These are phyloP conservation scores for Apis dorsata DNA, from an alignment of 1,140 invertebrate genomes.

Conservation along the genomic window DNA sequence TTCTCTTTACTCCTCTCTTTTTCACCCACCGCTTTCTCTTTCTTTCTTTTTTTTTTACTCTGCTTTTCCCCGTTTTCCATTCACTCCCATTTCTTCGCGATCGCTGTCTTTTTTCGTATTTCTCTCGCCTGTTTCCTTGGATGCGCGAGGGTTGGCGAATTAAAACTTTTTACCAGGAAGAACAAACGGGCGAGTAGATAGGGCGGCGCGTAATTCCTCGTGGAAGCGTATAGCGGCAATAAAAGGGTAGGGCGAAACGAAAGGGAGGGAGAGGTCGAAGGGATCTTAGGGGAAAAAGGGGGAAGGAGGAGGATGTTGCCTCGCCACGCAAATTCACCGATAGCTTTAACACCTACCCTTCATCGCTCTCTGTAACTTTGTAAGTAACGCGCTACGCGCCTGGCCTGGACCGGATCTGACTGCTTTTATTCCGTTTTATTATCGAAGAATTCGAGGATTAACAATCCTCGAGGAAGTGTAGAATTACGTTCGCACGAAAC, in stretches of 20 bases:
- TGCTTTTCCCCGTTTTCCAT: not conserved
- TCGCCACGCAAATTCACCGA: conserved; percentile 12
- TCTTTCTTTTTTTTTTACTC: not conserved
- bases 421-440: no score
- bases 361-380: not conserved
- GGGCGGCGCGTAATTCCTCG: conserved; percentile 48
- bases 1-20: not conserved
- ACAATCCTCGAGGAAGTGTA: no score
- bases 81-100: not conserved
- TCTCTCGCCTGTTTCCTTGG: not conserved
- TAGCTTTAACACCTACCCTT: conserved; percentile 26
- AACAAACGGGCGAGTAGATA: conserved; percentile 39
- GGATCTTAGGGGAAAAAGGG: not conserved
- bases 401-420: not conserved
- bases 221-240: conserved; percentile 23
- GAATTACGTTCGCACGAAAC: no score
- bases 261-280: not conserved
- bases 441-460: no score
- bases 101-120: not conserved
- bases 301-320: not conserved
- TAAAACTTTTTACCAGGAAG: conserved; percentile 50
- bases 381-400: not conserved
- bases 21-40: not conserved
- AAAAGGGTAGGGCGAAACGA: conserved; percentile 11
- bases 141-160: conserved; percentile 28